These are phyloP conservation scores for Argyresthia albistria DNA, from an alignment of 2,888 invertebrate species.

Conservation along the genomic window DNA sequence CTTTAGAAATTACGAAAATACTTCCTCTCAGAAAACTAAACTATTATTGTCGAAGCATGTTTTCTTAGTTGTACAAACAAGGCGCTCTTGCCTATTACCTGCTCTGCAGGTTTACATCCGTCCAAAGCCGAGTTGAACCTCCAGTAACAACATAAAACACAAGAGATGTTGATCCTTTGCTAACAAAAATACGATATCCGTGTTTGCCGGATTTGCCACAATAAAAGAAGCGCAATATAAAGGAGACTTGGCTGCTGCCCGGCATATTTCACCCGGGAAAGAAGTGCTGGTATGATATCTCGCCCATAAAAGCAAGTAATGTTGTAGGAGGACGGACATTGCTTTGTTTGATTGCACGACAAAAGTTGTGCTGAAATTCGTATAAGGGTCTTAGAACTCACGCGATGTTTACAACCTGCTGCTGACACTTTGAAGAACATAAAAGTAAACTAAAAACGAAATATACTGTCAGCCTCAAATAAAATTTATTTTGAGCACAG, in stretches of 20 bases:
- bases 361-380: background rate
- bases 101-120: background rate
- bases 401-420: too few species aligned
- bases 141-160: background rate
- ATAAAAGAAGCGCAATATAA: constrained; percentile 2
- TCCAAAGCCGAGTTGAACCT: background rate
- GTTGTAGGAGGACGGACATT: background rate
- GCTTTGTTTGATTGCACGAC: background rate
- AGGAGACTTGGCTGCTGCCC: background rate
- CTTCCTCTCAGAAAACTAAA: too few species aligned
- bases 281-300: background rate
- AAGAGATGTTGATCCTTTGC: background rate
- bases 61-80: too few species aligned
- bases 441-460: too few species aligned
- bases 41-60: too few species aligned
- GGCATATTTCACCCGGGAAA: background rate
- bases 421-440: too few species aligned
- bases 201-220: constrained; percentile 2
- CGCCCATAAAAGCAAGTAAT: background rate
- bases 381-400: background rate
- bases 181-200: background rate
- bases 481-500: too few species aligned
- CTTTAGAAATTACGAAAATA: too few species aligned
- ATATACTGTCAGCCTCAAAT: too few species aligned
- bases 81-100: background rate